Conservation (phyloP, 2,888 invertebrate species). For the Lasius fuliginosus region DNA sequence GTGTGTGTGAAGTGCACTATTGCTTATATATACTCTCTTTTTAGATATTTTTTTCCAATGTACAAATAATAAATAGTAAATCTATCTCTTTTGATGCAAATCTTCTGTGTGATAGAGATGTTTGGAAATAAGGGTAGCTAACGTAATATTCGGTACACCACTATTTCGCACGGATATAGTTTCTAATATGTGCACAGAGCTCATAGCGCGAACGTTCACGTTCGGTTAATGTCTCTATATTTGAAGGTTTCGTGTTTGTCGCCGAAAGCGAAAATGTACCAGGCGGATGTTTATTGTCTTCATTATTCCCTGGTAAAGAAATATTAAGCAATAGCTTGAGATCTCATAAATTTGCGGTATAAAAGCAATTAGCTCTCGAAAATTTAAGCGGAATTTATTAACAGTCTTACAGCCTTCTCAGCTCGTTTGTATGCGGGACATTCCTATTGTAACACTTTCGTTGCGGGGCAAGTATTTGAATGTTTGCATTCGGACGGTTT, state of each 20-base stretch:
- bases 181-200: conserved; percentile 49
- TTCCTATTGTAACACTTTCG: conserved; percentile 4
- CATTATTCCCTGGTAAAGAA: conserved; percentile 27
- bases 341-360: conserved; percentile 43
- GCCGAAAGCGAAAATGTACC: conserved; percentile 40
- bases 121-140: conserved; percentile 19
- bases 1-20: too few relatives aligned
- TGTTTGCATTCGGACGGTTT: neutral
- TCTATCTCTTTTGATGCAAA: neutral
- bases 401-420: conserved; percentile 4
- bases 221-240: conserved; percentile 52
- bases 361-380: conserved; percentile 41
- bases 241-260: conserved; percentile 38
- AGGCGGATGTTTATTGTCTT: conserved; percentile 43
- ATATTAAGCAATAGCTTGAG: conserved; percentile 39
- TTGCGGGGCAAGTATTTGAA: neutral
- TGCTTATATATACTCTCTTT: neutral
- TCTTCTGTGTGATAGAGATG: neutral
- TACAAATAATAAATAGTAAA: neutral
- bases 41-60: neutral
- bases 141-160: conserved; percentile 41
- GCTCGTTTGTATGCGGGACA: conserved; percentile 18
- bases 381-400: conserved; percentile 35
- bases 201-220: conserved; percentile 31
- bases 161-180: conserved; percentile 27